Conservation (phyloP, 2,888 invertebrate genomes). For the Ophion ellenae region DNA sequence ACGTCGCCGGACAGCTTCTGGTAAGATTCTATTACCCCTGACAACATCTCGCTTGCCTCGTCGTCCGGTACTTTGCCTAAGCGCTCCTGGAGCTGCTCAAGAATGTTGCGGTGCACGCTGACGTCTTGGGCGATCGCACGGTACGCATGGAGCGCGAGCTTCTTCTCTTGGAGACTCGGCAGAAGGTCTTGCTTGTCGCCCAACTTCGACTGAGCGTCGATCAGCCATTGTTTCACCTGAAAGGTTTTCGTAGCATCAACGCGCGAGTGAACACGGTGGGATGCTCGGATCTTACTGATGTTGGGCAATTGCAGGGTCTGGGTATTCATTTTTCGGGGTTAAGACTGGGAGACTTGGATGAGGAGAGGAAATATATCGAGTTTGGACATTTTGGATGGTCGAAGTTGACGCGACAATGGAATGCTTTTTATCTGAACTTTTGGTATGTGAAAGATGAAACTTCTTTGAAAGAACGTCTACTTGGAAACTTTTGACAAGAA, state of each 20-base stretch:
- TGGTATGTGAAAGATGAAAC: no score
- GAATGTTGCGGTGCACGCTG: constrained; percentile 92
- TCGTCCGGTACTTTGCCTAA: constrained; percentile 91
- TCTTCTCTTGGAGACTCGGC: constrained; percentile 94
- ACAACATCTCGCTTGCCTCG: constrained; percentile 90
- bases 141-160: constrained; percentile 92
- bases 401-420: no score
- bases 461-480: no score
- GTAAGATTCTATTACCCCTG: constrained; percentile 90
- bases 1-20: constrained; percentile 88
- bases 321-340: no score
- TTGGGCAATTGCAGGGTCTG: no score
- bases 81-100: constrained; percentile 93
- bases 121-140: constrained; percentile 94
- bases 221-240: constrained; percentile 92
- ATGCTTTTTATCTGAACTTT: no score
- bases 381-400: no score
- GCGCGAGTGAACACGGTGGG: not conserved
- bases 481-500: no score
- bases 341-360: no score
- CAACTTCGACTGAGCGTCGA: constrained; percentile 91
- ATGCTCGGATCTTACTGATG: no score
- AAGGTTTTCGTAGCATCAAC: not conserved
- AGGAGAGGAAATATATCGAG: no score
- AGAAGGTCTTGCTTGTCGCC: constrained; percentile 89